Base-by-base conservation (phyloP, 1,140 invertebrate genomes). In the Plodia interpunctella region DNA sequence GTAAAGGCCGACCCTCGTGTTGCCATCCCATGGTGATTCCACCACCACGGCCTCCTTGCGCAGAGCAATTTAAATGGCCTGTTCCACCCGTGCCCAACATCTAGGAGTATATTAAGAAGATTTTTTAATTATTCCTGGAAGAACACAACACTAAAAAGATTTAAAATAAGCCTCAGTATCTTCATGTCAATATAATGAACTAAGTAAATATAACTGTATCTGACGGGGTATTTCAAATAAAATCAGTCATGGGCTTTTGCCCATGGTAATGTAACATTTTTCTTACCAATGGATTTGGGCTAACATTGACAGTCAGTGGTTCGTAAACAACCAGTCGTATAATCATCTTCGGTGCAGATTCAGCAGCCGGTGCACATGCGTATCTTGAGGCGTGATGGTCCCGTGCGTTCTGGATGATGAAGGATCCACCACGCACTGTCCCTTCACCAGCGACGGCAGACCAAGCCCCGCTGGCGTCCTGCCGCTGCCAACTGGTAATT, bases 1-100 rank as follows among this genome's bases (percentile, higher is more conserved):
- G 86, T 38, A 88, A 49, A 0, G 86, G 80, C 18, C 86, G 61
- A 2, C 83, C 86, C 57, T 87, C 86, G 53, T 88, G 86, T 49
- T 87, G 83, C 86, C 86, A 88, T 20, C 82, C 86, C 38, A 87
- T 18, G 0, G 83, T 88, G 4, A 81, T 64, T 17, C 82, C 82
- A 19, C 79, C 76, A 20, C 83, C 83, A 8, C 82, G 72, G 10
- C 83, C 83, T 5, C 86, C 86, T 8, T 75, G 68, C 19, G 84
- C 77, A 32, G 86, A 72, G 55, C 86, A 88, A 58, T 88, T 88
- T 5, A 88, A 82, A 60, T 76, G 68, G 13, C 86, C 80, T 5
- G 72, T 70, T n/a, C 80, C 83, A 5, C 86, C 83, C 9, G 83
- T 87, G 3, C 80, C 82, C 59, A 86, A 53, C 81, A 86, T 84